Base-by-base conservation (phyloP, 2,797 vertebrate genomes). In the Lacerta agilis region DNA sequence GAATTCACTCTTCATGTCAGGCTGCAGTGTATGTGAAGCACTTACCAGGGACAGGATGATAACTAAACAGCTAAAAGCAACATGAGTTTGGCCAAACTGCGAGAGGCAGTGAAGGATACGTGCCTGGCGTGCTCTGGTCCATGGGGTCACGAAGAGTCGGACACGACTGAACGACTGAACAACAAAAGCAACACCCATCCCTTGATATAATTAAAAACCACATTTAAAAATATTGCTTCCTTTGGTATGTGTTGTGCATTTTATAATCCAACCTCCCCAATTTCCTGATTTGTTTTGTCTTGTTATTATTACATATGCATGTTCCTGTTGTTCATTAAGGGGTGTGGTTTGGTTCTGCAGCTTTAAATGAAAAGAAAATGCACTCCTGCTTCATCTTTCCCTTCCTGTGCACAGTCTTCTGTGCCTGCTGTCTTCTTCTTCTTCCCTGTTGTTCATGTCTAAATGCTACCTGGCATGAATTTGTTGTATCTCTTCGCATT, bases 371-470 rank as follows among this genome's bases (percentile, higher is more conserved):
- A 61, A 61, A 61, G 2, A 67, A 82, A 25, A 84, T 17, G 5
- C 41, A 27, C 61, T 80, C 49, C 29, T 61, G 41, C 78, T 80
- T 3, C 69, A 49, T 75, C 36, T 69, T 82, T 2, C 13, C 38
- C 64, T 69, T 69, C 1, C 86, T 41, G 69, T 18, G 82, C 85
- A 41, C 49, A 81, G 25, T 58, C n/a, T n/a, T 11, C 41, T 67
- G 45, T 79, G 71, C 9, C 55, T 72, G 73, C 83, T 83, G 43
- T 3, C 76, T 91, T 77, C 83, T 90, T 77, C 83, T 90, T 83
- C 43, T 36, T 41, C 6, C 86, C 87, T 84, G 71, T 66, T 81
- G 43, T 75, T 86, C 45, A 20, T 78, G 86, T 86, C 67, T 89
- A 83, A 75, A 64, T 66, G 86, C 64, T 89, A 76, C 83, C 79